Percentiles rank a stretch among this genome's conserved stretches.
Evolutionary conservation across 2,113 vertebrate species (phyloP).

Genomic region (Thamnophis sirtalis): DNA sequence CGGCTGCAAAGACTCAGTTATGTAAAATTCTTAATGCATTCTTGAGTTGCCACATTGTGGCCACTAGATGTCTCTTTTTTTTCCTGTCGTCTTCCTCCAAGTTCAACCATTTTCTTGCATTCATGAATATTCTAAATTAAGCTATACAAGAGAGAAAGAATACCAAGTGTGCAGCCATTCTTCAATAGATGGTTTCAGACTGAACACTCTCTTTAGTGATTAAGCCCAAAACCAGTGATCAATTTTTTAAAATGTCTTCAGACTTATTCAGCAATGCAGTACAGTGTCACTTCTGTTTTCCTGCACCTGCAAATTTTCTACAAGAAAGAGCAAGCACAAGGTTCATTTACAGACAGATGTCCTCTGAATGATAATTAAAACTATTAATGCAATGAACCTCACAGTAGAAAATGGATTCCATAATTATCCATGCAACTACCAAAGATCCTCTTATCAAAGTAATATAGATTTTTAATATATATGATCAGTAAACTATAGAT

Average conservation of each 20-base stretch:
- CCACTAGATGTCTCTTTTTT: constrained; percentile 63
- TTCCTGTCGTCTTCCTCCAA: constrained; percentile 1
- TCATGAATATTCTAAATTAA: constrained; percentile 17
- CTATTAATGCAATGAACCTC: not conserved
- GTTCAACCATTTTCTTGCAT: constrained; percentile 48
- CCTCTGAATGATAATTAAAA: constrained; percentile 17
- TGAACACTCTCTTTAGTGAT: not conserved
- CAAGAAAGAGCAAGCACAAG: not conserved
- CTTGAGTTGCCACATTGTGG: not conserved
- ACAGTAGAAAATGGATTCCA: not conserved
- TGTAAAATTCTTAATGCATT: not conserved
- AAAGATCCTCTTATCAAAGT: not conserved
- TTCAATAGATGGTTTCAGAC: not conserved
- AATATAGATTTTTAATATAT: not conserved
- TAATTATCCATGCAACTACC: not conserved
- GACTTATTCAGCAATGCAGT: not conserved
- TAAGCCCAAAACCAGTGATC: not conserved
- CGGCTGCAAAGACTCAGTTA: not conserved
- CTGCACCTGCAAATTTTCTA: not conserved
- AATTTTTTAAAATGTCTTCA: not conserved
- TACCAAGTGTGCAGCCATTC: not conserved
- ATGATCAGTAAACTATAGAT: not conserved
- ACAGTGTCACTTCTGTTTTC: not conserved
- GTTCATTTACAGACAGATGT: not conserved
- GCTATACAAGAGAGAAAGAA: not conserved